These are phyloP conservation scores for Gordius sp. DNA, from an alignment of 2,888 invertebrate species.

Conservation along the genomic window DNA sequence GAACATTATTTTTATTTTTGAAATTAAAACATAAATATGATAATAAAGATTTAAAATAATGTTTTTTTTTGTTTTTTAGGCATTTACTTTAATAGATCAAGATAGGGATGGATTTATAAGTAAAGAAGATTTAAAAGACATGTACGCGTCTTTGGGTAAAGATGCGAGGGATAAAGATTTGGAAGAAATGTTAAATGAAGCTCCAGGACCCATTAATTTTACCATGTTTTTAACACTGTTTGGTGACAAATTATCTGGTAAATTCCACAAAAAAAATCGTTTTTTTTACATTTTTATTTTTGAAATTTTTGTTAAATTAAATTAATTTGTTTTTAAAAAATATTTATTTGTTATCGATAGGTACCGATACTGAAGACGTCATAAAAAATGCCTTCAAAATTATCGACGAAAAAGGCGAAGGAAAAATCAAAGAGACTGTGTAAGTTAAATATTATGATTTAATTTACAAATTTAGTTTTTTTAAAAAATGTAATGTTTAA, in stretches of 20 bases:
- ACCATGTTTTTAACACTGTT: constrained; percentile 97
- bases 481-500: not conserved
- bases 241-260: constrained; percentile 86
- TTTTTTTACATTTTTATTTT: not conserved
- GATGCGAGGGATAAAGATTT: constrained; percentile 81
- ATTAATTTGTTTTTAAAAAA: not conserved
- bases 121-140: constrained; percentile 91
- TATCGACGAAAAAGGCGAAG: constrained; percentile 83
- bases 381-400: constrained; percentile 99
- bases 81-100: constrained; percentile 99
- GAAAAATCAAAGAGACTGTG: constrained; percentile 27
- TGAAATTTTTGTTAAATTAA: not conserved
- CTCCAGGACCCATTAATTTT: constrained; percentile 78
- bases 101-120: constrained; percentile 95
- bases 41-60: too few relatives aligned
- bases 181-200: constrained; percentile 94
- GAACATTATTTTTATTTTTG: too few relatives aligned
- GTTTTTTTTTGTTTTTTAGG: too few relatives aligned
- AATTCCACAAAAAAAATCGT: constrained; percentile 36
- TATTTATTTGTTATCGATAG: not conserved
- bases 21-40: too few relatives aligned
- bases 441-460: constrained; percentile 1
- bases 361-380: constrained; percentile 28
- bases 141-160: constrained; percentile 91
- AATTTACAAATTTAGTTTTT: constrained; percentile 16